These are phyloP conservation scores for Drosophila willistoni DNA, from an alignment of 1,140 invertebrate species.

Conservation along the genomic window DNA sequence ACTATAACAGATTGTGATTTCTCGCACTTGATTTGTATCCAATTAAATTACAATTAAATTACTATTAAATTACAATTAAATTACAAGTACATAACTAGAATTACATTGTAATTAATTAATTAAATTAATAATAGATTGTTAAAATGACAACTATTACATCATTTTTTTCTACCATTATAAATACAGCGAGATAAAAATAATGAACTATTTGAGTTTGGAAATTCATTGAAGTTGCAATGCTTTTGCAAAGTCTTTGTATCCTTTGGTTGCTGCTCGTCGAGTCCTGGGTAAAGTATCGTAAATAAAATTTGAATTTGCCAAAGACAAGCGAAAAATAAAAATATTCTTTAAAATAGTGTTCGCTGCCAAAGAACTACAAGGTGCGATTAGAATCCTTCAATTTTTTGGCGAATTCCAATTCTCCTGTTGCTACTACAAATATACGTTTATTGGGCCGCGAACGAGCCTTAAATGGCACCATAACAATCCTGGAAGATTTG, in stretches of 20 bases:
- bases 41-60: no score
- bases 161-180: no score
- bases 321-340: not conserved
- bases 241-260: not conserved
- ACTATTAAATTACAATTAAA: no score
- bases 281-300: not conserved
- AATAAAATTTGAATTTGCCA: not conserved
- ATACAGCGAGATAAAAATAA: no score
- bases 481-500: slow-evolving; percentile 24
- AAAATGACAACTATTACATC: no score
- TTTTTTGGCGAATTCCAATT: no score
- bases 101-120: no score
- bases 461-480: slow-evolving; percentile 31
- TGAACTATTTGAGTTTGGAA: not conserved
- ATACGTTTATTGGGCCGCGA: slow-evolving; percentile 27
- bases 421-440: not conserved
- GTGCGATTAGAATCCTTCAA: no score
- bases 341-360: not conserved
- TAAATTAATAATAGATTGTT: no score
- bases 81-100: no score
- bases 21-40: no score
- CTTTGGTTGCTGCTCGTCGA: not conserved
- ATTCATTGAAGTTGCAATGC: not conserved
- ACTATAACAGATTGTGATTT: no score
- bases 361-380: not conserved